Evolutionary conservation across 2,113 vertebrate species (phyloP), one percentile per base, ranked within the genome.

Genomic region (Mastomys natalensis): DNA sequence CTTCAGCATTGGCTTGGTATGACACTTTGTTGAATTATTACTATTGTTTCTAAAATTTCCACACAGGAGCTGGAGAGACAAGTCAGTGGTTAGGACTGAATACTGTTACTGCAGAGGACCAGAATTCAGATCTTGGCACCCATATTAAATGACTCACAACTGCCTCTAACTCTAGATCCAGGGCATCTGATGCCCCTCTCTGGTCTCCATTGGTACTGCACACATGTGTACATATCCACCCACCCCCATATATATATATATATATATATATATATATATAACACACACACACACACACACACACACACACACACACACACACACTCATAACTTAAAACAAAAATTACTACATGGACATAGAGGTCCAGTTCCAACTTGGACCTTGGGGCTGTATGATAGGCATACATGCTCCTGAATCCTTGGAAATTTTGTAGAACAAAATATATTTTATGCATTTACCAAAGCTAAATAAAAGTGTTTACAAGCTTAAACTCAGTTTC

Each of bases 401-500:
- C 82, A 92, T 2, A 40, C 40, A 55, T 76, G 43, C n/a, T 77
- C 73, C 80, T 73, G 94, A 86, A 78, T 93, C 86, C 73, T 73
- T 88, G 53, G 17, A 95, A 81, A 87, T 31, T 15, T 53, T 55
- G 19, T 96, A 89, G 91, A 95, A 94, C 55, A 95, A 89, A 94
- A 94, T 87, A 77, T 68, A 86, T 96, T 78, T 58, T 72, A 60
- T 64, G 73, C 78, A 93, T 91, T 94, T 53, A 93, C 81, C 81
- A 95, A 93, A 94, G 37, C 72, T 87, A 93, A n/a, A 37, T 77
- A 43, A 78, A 90, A 89, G 62, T 95, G 92, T 98, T 97, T 97
- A 96, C 43, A 82, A 92, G 58, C 89, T 95, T 91, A 94, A 77
- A 70, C 93, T 96, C 88, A 95, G 86, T 95, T 96, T 78, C 97